Percentiles rank a stretch among this genome's conserved stretches.
phyloP scores from a whole-genome alignment of 2,888 invertebrate species.

The Lamellibrachia columna region DNA sequence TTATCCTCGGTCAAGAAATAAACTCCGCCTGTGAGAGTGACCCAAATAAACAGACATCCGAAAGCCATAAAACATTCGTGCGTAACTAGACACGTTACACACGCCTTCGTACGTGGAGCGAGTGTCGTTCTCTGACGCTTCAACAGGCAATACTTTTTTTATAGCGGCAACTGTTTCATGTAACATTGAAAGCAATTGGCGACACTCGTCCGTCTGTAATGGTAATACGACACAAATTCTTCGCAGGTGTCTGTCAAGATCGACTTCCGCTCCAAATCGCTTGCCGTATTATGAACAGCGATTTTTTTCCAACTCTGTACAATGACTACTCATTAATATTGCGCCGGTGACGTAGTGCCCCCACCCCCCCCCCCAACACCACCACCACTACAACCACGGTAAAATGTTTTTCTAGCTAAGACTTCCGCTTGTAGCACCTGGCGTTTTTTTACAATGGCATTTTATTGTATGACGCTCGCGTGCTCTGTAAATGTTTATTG shows the following conservation, averaged over 20 bases:
- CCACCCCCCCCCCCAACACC: too few species aligned
- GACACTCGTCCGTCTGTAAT: not conserved
- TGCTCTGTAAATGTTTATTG: slow-evolving; percentile 9
- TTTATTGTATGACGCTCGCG: not conserved
- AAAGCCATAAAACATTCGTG: not conserved
- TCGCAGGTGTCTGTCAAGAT: not conserved
- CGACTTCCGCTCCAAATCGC: not conserved
- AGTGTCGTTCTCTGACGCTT: not conserved
- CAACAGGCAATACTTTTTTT: not conserved
- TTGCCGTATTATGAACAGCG: not conserved
- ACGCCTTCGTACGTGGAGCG: not conserved
- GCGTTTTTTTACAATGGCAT: not conserved
- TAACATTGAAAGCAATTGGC: not conserved
- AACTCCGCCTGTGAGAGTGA: not conserved
- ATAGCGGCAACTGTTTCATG: not conserved
- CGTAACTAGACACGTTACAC: not conserved
- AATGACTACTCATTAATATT: not conserved
- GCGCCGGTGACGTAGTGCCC: not conserved
- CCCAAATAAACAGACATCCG: slow-evolving; percentile 4
- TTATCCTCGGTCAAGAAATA: not conserved
- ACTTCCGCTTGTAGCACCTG: not conserved
- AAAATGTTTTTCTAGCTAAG: not conserved
- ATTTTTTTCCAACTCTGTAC: not conserved
- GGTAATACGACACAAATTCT: not conserved
- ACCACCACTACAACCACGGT: not conserved